A percentile compares a stretch with the other conserved stretches of the same genome.
Evolutionary conservation across 2,113 vertebrate species (phyloP).

Genomic region (Aspiorhynchus laticeps): DNA sequence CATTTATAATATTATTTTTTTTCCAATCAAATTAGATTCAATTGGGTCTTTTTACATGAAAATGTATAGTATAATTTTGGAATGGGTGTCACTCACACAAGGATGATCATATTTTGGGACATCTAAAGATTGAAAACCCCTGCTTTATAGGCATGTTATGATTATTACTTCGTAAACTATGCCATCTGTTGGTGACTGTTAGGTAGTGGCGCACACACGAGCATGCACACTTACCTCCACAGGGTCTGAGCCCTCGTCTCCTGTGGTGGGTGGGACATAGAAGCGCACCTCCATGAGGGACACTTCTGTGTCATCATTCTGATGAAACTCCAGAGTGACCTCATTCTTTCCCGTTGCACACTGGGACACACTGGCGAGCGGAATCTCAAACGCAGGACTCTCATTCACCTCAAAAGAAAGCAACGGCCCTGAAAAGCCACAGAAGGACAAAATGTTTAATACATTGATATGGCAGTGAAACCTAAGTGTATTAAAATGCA

Average conservation of each 20-base stretch:
- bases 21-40: neutral
- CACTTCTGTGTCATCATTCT: constrained; percentile 85
- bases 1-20: neutral
- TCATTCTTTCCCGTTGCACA: constrained; percentile 89
- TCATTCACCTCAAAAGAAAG: constrained; percentile 86
- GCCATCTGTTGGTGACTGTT: constrained; percentile 47
- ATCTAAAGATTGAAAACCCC: neutral
- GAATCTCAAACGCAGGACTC: constrained; percentile 85
- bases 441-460: constrained; percentile 14
- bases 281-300: constrained; percentile 90
- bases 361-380: constrained; percentile 87
- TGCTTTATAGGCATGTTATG: neutral
- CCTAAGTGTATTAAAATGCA: neutral
- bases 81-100: neutral
- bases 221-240: constrained; percentile 77
- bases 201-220: neutral
- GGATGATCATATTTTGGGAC: neutral
- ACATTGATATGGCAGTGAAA: neutral
- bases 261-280: constrained; percentile 81
- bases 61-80: neutral
- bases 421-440: constrained; percentile 75
- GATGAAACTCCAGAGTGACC: constrained; percentile 88
- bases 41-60: neutral
- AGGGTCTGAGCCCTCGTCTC: constrained; percentile 82
- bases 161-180: constrained; percentile 25